Evolutionary conservation across 2,113 vertebrate genomes (phyloP).

Genomic region (Dolichotis patagonum): DNA sequence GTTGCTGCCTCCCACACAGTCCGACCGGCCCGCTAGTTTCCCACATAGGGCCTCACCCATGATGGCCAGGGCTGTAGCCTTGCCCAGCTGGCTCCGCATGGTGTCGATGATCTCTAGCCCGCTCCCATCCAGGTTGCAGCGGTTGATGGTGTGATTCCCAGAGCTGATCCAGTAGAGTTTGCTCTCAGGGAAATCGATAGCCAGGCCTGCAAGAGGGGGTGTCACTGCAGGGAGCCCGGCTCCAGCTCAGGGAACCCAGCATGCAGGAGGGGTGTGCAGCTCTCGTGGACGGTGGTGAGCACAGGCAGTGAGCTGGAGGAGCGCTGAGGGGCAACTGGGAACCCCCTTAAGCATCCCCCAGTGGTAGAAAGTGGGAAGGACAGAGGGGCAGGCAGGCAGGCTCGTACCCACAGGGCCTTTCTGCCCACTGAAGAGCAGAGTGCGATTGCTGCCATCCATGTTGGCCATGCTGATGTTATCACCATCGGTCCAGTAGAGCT

Average conservation of each 20-base stretch:
- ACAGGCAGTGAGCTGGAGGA: neutral
- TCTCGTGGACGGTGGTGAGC: neutral
- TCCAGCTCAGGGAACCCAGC: neutral
- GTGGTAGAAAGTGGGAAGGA: rapidly evolving
- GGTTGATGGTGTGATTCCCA: constrained; percentile 93
- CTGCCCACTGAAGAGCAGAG: constrained; percentile 92
- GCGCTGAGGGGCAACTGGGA: neutral
- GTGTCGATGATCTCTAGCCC: constrained; percentile 89
- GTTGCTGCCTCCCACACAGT: rapidly evolving
- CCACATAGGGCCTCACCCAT: constrained; percentile 91
- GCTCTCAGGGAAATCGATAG: constrained; percentile 93
- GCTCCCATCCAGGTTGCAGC: constrained; percentile 92
- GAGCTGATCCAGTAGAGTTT: constrained; percentile 98
- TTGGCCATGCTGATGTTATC: constrained; percentile 97
- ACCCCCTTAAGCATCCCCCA: rapidly evolving
- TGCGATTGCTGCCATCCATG: constrained; percentile 94
- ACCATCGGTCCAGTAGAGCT: constrained; percentile 97
- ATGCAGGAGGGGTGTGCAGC: neutral
- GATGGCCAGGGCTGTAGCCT: constrained; percentile 95
- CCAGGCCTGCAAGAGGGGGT: constrained; percentile 87
- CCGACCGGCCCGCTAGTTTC: neutral
- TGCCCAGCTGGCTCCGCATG: constrained; percentile 91
- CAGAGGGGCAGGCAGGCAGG: rapidly evolving
- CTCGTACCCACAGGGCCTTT: constrained; percentile 94
- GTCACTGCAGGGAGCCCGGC: neutral